Conservation (phyloP, 1,140 invertebrate species). For the Dufourea novaeangliae region DNA sequence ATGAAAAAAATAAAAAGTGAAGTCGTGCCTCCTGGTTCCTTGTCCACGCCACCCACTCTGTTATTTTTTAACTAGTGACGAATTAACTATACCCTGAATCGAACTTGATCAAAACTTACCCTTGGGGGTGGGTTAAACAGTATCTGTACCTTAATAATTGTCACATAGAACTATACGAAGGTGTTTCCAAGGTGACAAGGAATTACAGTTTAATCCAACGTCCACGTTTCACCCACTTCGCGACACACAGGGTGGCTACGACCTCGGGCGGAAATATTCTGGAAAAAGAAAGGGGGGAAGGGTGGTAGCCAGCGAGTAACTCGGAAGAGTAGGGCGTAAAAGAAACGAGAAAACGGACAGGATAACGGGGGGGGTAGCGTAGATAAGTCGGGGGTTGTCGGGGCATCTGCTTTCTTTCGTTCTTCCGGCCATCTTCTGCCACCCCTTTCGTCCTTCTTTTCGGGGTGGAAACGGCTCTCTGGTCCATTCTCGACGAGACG, state of each 20-base stretch:
- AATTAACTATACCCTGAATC: conserved; percentile 44
- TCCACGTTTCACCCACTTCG: background rate
- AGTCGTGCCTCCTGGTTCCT: conserved; percentile 29
- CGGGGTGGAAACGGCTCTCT: conserved; percentile 60
- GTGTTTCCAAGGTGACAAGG: background rate
- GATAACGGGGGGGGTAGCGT: conserved; percentile 53
- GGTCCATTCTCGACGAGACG: conserved; percentile 69
- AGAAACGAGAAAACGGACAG: conserved; percentile 44
- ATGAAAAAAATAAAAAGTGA: conserved; percentile 49
- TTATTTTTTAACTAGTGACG: conserved; percentile 2
- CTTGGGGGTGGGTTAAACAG: too few species aligned
- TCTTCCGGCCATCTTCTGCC: conserved; percentile 69
- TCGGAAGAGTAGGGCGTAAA: conserved; percentile 18
- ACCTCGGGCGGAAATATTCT: conserved; percentile 36
- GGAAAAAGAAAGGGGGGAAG: background rate
- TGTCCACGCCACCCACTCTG: conserved; percentile 1
- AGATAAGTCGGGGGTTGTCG: conserved; percentile 76
- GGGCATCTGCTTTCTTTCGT: conserved; percentile 68
- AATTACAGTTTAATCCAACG: background rate
- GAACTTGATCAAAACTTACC: too few species aligned
- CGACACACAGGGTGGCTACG: background rate
- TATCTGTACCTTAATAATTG: too few species aligned
- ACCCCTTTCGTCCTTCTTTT: conserved; percentile 67
- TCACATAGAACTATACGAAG: too few species aligned
- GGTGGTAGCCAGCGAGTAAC: background rate